Percentiles rank a stretch among this genome's conserved stretches.
Evolutionary conservation across 2,797 vertebrate species (phyloP).

Genomic region (Pseudochirops cupreus): DNA sequence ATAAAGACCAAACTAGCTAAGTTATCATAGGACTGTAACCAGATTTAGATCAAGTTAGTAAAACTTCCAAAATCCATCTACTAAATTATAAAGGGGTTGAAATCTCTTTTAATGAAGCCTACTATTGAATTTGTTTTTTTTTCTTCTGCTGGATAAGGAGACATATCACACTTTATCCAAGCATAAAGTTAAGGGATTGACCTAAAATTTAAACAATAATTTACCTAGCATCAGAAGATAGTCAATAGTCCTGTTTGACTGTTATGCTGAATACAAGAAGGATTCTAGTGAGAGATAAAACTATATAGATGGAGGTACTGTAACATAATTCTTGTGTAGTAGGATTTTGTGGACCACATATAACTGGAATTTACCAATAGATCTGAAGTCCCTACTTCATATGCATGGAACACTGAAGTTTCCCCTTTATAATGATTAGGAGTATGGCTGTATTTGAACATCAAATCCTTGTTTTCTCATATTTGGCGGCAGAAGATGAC

Average conservation of each 20-base stretch:
- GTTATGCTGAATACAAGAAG: neutral
- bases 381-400: neutral
- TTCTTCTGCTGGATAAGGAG: neutral
- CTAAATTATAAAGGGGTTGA: too few relatives aligned
- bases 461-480: neutral
- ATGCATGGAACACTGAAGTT: neutral
- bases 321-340: neutral
- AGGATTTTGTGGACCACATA: neutral
- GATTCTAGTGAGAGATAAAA: neutral
- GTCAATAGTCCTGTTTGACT: neutral
- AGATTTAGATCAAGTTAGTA: too few relatives aligned
- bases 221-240: neutral
- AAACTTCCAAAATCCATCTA: too few relatives aligned
- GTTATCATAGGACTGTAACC: too few relatives aligned
- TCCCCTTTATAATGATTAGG: neutral
- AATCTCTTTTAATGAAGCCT: too few relatives aligned
- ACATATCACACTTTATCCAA: neutral
- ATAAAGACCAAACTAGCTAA: too few relatives aligned
- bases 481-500: neutral
- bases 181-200: neutral
- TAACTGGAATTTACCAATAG: neutral
- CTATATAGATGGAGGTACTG: neutral
- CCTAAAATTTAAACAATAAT: neutral
- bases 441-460: neutral
- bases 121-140: neutral